A percentile compares a stretch with the other conserved stretches of the same genome.
Conservation (phyloP, 2,888 invertebrate species). For the Cistogaster globosa region DNA sequence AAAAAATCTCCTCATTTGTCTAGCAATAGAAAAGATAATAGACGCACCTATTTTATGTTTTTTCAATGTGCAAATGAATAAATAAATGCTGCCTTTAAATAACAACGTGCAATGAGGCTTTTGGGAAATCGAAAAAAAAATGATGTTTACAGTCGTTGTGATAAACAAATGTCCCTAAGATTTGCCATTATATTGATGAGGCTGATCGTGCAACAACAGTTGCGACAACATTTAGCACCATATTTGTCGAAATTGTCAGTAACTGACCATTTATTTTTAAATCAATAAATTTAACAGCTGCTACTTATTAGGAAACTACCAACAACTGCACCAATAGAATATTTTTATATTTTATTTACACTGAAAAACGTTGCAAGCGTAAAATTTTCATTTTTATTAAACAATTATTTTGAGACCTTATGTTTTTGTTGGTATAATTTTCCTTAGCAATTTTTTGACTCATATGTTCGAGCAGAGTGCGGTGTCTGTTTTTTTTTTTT, state of each 20-base stretch:
- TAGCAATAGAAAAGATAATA: conserved; percentile 34
- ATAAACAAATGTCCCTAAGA: conserved; percentile 60
- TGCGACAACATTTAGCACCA: conserved; percentile 43
- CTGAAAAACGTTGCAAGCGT: not conserved
- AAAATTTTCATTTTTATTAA: too few species aligned
- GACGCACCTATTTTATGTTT: conserved; percentile 30
- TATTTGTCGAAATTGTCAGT: conserved; percentile 67
- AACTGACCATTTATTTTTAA: conserved; percentile 66
- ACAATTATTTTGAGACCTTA: too few species aligned
- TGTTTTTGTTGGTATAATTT: too few species aligned
- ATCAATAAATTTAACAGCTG: conserved; percentile 63
- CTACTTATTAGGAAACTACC: conserved; percentile 16
- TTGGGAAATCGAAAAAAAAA: conserved; percentile 12
- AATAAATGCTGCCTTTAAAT: conserved; percentile 24
- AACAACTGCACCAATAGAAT: conserved; percentile 28
- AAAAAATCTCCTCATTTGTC: conserved; percentile 60
- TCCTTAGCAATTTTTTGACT: too few species aligned
- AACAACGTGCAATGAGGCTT: conserved; percentile 25
- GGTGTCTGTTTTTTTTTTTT: too few species aligned
- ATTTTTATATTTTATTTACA: conserved; percentile 24
- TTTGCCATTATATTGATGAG: conserved; percentile 37
- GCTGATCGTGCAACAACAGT: conserved; percentile 29
- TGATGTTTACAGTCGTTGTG: conserved; percentile 23
- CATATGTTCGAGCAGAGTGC: too few species aligned
- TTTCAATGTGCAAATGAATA: conserved; percentile 19